A percentile compares a stretch with the other conserved stretches of the same genome.
Evolutionary conservation across 2,888 invertebrate genomes (phyloP).

Genomic region (Eupithecia centaureata): DNA sequence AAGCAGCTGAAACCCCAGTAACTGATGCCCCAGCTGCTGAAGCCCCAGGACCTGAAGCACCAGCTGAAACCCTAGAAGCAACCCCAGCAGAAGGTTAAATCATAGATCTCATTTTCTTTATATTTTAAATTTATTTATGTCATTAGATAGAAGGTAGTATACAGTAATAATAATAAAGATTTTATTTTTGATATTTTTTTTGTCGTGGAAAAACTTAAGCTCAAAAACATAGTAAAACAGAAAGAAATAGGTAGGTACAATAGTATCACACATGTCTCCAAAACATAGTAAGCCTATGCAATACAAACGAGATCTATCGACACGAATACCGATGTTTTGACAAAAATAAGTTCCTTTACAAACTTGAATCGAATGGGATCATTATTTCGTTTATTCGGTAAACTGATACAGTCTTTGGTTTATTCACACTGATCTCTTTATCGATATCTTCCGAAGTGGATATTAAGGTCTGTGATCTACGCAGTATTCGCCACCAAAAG

Average conservation of each 20-base stretch:
- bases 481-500: background rate
- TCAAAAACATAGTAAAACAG: background rate
- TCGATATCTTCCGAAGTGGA: background rate
- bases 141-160: too few relatives aligned
- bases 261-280: background rate
- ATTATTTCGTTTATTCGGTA: background rate
- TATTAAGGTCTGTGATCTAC: background rate
- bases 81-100: background rate
- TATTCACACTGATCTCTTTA: background rate
- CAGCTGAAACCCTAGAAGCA: background rate
- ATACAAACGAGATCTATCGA: background rate
- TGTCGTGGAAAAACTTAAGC: background rate
- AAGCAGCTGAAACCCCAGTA: constrained; percentile 1
- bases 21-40: background rate
- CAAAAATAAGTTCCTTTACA: background rate
- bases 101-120: background rate
- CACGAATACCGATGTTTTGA: background rate
- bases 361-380: background rate
- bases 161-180: background rate
- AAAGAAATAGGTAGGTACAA: background rate
- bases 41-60: background rate
- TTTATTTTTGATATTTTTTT: background rate
- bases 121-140: too few relatives aligned
- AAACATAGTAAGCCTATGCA: background rate
- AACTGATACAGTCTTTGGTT: background rate